Evolutionary conservation across 2,113 vertebrate species (phyloP).

Genomic region (Paramormyrops kingsleyae): DNA sequence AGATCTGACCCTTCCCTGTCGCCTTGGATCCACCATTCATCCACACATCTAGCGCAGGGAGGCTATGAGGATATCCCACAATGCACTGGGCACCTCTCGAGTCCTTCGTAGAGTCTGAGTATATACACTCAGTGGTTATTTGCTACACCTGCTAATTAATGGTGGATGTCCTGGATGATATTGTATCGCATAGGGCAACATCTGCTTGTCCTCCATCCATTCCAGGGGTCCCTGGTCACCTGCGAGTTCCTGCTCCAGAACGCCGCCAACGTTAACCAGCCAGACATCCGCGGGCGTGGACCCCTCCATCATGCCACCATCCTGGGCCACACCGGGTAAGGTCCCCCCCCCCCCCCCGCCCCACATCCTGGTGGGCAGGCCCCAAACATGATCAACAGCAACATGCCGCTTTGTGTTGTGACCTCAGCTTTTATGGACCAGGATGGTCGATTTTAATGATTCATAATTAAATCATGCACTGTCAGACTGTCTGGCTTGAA

Average conservation of each 20-base stretch:
- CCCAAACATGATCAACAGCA: background rate
- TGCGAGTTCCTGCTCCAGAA: slow-evolving; percentile 98
- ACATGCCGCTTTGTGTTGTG: background rate
- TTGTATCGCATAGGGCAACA: background rate
- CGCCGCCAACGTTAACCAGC: slow-evolving; percentile 90
- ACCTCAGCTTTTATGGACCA: background rate
- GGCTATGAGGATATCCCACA: background rate
- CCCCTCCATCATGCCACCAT: slow-evolving; percentile 89
- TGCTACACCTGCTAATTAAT: background rate
- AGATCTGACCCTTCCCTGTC: background rate
- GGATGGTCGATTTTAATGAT: background rate
- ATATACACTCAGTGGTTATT: background rate
- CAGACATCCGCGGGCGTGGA: slow-evolving; percentile 78
- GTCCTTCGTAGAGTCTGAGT: background rate
- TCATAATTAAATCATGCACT: background rate
- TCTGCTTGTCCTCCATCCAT: background rate
- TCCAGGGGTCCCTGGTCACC: slow-evolving; percentile 84
- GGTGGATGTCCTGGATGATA: background rate
- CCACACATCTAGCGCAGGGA: background rate
- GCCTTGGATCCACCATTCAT: background rate
- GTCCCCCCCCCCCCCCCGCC: no score
- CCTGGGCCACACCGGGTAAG: slow-evolving; percentile 88
- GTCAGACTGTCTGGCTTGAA: background rate
- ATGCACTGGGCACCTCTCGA: background rate
- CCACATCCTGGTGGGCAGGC: background rate